Evolutionary conservation across 2,888 invertebrate species (phyloP), one percentile per base, ranked within the genome.

Genomic region (Perithous albicinctus): DNA sequence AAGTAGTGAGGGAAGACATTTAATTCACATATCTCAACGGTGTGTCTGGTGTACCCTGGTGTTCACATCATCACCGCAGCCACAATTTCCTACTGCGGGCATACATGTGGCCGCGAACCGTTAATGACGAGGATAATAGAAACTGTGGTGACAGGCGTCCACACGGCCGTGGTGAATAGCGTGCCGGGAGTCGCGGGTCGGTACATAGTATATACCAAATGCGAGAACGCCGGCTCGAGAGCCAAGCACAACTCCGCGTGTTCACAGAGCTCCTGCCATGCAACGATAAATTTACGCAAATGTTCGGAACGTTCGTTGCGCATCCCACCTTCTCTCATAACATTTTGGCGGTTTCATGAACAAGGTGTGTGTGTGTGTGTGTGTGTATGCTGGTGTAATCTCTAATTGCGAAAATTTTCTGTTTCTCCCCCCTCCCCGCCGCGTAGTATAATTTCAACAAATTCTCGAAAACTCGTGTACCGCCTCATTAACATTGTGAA

Each of bases 51-150:
- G n/a, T 23, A 59, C 29, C 43, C 46, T 32, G 35, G 35, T 35
- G 26, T 41, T 38, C 20, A n/a, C 59, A 43, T 69, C 74, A 66
- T 82, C 75, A 32, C 70, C 46, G 38, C 56, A 41, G 75, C 78
- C 75, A 61, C 64, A 82, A 67, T 72, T 82, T 75, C 64, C 59
- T 66, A 51, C 43, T 51, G 78, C 43, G 75, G 78, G 72, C 51
- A 46, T 41, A 29, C 74, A 69, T 63, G 70, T 59, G 66, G 69
- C 75, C 75, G 48, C 79, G 18, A 56, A 73, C 67, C 82, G 78
- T 82, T 82, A 79, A 82, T 82, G 76, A 79, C 79, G 79, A 76
- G 76, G 51, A 76, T 82, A 79, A 82, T 82, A 73, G 78, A 79
- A 82, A 82, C 75, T 82, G 64, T 73, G 82, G 82, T 70, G 76